Evolutionary conservation across 2,888 invertebrate species (phyloP).

Genomic region (Agrilus mali): DNA sequence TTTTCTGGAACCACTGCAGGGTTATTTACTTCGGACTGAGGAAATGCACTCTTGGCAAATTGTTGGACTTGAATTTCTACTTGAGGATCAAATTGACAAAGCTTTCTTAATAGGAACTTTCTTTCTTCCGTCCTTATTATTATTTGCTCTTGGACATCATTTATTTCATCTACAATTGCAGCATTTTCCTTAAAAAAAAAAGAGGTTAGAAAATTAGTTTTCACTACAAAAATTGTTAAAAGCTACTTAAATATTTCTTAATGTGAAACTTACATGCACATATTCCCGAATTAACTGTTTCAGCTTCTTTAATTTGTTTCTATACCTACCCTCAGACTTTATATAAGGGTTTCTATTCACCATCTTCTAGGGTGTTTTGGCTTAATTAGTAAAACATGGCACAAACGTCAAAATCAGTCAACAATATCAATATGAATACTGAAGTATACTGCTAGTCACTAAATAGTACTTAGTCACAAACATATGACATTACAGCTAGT

Average conservation of each 20-base stretch:
- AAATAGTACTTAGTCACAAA: no score
- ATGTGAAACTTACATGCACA: slow-evolving; percentile 45
- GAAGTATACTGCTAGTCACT: no score
- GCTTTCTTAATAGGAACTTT: slow-evolving; percentile 62
- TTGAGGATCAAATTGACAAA: slow-evolving; percentile 51
- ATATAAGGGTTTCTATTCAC: no score
- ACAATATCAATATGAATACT: no score
- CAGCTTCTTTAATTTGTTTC: slow-evolving; percentile 48
- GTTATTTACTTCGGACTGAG: slow-evolving; percentile 8
- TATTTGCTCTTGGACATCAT: slow-evolving; percentile 71
- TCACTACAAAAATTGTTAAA: not conserved
- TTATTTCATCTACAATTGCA: slow-evolving; percentile 78
- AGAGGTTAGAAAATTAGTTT: not conserved
- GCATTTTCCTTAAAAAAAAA: slow-evolving; percentile 56
- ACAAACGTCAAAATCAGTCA: no score
- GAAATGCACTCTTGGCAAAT: slow-evolving; percentile 23
- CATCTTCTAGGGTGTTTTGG: no score
- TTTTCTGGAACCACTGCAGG: slow-evolving; percentile 10
- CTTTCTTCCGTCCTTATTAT: slow-evolving; percentile 71
- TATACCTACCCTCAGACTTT: slow-evolving; percentile 34
- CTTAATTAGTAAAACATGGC: no score
- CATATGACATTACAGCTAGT: no score
- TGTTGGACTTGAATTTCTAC: slow-evolving; percentile 30
- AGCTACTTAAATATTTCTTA: not conserved
- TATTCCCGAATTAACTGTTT: slow-evolving; percentile 51